A percentile compares a stretch with the other conserved stretches of the same genome.
phyloP scores from a whole-genome alignment of 1,140 invertebrate genomes.

The Xylocopa sonorina region DNA sequence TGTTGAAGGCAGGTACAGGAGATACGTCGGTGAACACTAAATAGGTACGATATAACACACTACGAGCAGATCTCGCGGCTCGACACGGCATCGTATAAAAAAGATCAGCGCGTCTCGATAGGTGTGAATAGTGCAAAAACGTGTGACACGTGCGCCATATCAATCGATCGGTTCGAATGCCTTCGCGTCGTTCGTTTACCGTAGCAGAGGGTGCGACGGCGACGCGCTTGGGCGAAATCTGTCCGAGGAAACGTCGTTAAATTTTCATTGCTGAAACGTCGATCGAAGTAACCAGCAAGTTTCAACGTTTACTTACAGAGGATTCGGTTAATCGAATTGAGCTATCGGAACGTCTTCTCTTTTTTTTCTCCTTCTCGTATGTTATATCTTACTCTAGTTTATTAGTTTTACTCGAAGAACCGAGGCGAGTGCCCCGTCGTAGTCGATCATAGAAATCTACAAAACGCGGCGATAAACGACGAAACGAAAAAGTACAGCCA shows the following conservation, averaged over 20 bases:
- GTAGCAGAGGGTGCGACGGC: no score
- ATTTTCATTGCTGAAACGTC: no score
- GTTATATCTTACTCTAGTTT: conserved; percentile 40
- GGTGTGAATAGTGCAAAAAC: neutral
- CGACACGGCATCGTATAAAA: conserved; percentile 1
- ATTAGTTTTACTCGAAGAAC: neutral
- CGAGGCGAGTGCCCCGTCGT: neutral
- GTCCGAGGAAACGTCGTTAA: no score
- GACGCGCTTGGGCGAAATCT: no score
- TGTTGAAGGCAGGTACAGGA: conserved; percentile 64
- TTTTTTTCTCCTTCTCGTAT: no score
- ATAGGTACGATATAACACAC: conserved; percentile 33
- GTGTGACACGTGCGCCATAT: neutral
- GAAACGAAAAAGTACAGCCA: neutral
- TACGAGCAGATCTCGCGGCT: conserved; percentile 8
- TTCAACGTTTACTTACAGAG: no score
- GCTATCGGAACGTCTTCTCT: neutral
- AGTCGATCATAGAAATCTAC: conserved; percentile 7
- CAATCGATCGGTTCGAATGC: no score
- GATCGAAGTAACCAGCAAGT: no score
- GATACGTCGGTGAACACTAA: conserved; percentile 54
- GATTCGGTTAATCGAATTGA: no score
- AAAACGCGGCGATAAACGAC: neutral
- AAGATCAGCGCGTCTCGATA: neutral
- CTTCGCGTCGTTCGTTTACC: no score